Base-by-base conservation (phyloP, 2,797 vertebrate species). In the Channallabes apus region DNA sequence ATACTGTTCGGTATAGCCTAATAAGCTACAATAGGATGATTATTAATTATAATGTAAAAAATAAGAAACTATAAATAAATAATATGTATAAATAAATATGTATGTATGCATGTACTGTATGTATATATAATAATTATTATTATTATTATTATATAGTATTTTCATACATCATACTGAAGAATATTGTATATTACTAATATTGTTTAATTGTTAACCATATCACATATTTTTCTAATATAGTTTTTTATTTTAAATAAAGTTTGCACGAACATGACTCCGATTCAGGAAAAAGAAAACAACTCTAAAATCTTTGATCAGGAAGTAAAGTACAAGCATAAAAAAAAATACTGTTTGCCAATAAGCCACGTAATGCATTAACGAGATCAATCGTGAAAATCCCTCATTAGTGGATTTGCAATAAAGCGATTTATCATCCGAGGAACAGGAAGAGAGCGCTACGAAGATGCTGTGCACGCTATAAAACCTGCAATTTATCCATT, bases 1-100 rank as follows among this genome's bases (percentile, higher is more conserved):
- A 90, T 99, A 99, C 93, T 99, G 98, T 92, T 98, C 98, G 65
- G 97, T 97, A 92, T 97, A 99, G 87, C 92, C 95, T 95, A 99
- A 91, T 90, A 99, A 95, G 93, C 98, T 99, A 90, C 65, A 89
- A 27, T 4, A 54, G 29, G 14, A 56, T 27, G 0, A 75, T 17
- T 29, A 54, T 54, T 20, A 58, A 32, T 20, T 51, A 51, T n/a
- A 24, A 73, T 17, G 38, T 73, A 12, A 51, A 18, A 51, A 73
- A 11, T n/a, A 46, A 1, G 12, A 59, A 59, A 0, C 9, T 1
- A 46, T 38, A 17, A 15, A n/a, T n/a, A n/a, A n/a, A n/a, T n/a
- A n/a, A n/a, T n/a, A n/a, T n/a, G n/a, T n/a, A n/a, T n/a, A n/a
- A n/a, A n/a, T n/a, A n/a, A n/a, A n/a, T n/a, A n/a, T n/a, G n/a